These are phyloP conservation scores for Mamestra configurata DNA, from an alignment of 1,140 invertebrate species.

Conservation along the genomic window DNA sequence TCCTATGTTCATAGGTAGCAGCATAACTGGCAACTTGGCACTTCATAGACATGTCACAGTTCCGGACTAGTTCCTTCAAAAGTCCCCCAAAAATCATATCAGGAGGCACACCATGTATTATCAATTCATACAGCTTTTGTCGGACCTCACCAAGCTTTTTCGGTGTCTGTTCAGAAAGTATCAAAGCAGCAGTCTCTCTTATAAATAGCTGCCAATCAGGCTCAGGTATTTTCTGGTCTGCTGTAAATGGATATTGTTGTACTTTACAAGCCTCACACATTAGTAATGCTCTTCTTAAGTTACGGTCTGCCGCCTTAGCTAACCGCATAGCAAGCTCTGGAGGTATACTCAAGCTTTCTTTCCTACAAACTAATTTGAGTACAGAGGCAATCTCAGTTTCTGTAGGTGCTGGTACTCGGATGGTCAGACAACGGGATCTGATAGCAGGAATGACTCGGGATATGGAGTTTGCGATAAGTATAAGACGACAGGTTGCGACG, in stretches of 20 bases:
- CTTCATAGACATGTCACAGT: constrained; percentile 97
- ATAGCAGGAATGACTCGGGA: constrained; percentile 98
- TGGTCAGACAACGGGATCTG: constrained; percentile 96
- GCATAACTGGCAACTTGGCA: constrained; percentile 95
- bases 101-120: constrained; percentile 97
- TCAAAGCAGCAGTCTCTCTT: constrained; percentile 95
- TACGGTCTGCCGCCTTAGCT: constrained; percentile 94
- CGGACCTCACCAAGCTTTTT: constrained; percentile 95
- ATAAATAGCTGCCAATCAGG: constrained; percentile 98
- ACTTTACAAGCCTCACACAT: constrained; percentile 98
- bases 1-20: constrained; percentile 96
- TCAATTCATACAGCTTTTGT: constrained; percentile 96
- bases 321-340: constrained; percentile 93
- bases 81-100: constrained; percentile 97
- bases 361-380: constrained; percentile 93
- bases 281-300: constrained; percentile 97
- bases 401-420: constrained; percentile 96
- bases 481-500: constrained; percentile 97
- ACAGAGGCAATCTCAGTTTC: constrained; percentile 93
- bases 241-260: constrained; percentile 96
- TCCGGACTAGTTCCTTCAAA: constrained; percentile 94
- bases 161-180: constrained; percentile 96
- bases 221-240: constrained; percentile 94
- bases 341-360: constrained; percentile 95
- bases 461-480: constrained; percentile 98